Conservation (phyloP, 1,140 invertebrate species). For the Lepidotrigona ventralis region DNA sequence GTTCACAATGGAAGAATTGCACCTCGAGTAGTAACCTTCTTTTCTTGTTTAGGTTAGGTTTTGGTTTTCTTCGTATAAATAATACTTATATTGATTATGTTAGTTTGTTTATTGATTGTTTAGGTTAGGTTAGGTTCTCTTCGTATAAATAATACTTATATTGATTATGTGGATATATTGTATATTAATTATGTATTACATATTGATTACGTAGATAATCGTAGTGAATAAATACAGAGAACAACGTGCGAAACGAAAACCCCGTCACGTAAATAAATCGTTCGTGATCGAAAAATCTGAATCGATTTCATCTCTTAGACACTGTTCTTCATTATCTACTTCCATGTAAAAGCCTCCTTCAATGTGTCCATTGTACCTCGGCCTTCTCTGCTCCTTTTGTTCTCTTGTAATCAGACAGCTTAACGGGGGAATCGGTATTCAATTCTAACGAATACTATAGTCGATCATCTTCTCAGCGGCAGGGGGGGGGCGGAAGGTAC, state of each 20-base stretch:
- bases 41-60: no score
- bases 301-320: background rate
- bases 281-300: background rate
- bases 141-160: no score
- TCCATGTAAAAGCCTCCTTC: background rate
- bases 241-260: background rate
- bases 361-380: conserved; percentile 18
- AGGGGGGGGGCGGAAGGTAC: background rate
- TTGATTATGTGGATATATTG: no score
- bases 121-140: no score
- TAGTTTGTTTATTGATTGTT: no score
- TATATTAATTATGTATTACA: no score
- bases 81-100: no score
- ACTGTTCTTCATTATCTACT: conserved; percentile 16
- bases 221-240: no score
- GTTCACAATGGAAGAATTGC: background rate
- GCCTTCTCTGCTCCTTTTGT: conserved; percentile 11
- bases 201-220: background rate
- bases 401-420: conserved; percentile 33
- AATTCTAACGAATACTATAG: conserved; percentile 7
- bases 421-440: conserved; percentile 25
- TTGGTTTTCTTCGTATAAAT: no score
- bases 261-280: background rate
- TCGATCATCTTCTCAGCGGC: background rate
- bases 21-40: no score